phyloP scores from a whole-genome alignment of 2,888 invertebrate genomes.

The Coelopa pilipes region DNA sequence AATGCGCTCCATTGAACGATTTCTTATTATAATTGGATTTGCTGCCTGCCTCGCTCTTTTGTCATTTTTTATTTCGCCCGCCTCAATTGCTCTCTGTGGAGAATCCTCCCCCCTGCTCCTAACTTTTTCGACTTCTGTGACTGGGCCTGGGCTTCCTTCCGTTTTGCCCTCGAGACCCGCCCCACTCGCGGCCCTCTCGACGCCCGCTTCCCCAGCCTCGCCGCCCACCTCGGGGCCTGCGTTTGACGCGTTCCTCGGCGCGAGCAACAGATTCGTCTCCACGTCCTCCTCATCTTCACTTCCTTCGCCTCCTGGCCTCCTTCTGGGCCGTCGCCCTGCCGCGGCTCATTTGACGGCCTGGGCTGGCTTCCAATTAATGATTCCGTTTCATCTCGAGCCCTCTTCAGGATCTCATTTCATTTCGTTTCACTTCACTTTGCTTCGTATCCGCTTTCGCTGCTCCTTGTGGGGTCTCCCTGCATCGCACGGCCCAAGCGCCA shows the following conservation, averaged over 20 bases:
- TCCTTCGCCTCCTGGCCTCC: neutral
- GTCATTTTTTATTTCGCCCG: neutral
- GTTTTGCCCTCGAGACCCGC: neutral
- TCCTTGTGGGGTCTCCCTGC: neutral
- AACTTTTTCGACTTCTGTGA: neutral
- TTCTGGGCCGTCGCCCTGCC: too few species aligned
- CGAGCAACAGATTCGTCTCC: neutral
- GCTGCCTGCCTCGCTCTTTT: too few species aligned
- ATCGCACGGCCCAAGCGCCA: too few species aligned
- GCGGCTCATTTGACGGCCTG: neutral
- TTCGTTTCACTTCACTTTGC: neutral
- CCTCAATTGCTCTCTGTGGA: neutral
- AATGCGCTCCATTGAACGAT: neutral
- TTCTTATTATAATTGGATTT: too few species aligned
- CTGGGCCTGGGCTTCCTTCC: neutral
- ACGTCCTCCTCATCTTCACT: neutral
- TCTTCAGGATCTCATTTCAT: slow-evolving; percentile 26
- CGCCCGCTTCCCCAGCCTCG: too few species aligned
- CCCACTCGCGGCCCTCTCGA: too few species aligned
- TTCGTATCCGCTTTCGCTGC: neutral
- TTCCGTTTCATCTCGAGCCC: slow-evolving; percentile 9
- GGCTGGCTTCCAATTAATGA: neutral
- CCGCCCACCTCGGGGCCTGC: neutral
- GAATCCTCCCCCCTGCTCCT: neutral
- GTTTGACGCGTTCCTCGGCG: neutral